Evolutionary conservation across 2,888 invertebrate genomes (phyloP), one percentile per base, ranked within the genome.

Genomic region (Nemoura dubitans): DNA sequence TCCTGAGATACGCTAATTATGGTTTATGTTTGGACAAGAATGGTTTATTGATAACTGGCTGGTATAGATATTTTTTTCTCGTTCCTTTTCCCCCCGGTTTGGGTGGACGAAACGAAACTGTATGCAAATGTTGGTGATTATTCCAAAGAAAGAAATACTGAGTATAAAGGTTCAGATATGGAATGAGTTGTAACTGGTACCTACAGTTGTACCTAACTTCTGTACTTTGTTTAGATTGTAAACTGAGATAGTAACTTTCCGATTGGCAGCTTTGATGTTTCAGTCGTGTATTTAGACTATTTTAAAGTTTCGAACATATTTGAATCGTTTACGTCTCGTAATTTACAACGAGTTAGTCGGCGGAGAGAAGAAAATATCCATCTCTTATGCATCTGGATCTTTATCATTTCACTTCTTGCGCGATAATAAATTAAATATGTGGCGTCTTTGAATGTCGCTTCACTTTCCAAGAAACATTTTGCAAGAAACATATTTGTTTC

Each of bases 1-100:
- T 59, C 59, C 59, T 59, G 59, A 59, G 59, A 59, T 59, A 59
- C 59, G 59, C 59, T 59, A 59, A 59, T 59, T 59, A 59, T 59
- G 59, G 16, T 59, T 59, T 59, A 59, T 59, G 59, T 59, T 59
- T 59, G 59, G 59, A 59, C 59, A 59, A 59, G 59, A 59, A 59
- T 59, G 59, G 59, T 59, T 59, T 59, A 59, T 59, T 59, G 59
- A 59, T 59, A 59, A 59, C 59, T 21, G 59, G 59, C 59, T 21
- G 59, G 59, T 59, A 16, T 59, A 21, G 59, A 21, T 21, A 21
- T 59, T 59, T 10, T 59, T 59, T 16, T 1, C 59, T 7, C 1
- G 14, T 59, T 59, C 10, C 36, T 36, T 3, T 6, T n/a, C n/a
- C 36, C 5, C 5, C 36, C 36, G 59, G 59, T 59, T 59, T 21